Base-by-base conservation (phyloP, 2,797 vertebrate genomes). In the Petrocephalus schoutedeni region DNA sequence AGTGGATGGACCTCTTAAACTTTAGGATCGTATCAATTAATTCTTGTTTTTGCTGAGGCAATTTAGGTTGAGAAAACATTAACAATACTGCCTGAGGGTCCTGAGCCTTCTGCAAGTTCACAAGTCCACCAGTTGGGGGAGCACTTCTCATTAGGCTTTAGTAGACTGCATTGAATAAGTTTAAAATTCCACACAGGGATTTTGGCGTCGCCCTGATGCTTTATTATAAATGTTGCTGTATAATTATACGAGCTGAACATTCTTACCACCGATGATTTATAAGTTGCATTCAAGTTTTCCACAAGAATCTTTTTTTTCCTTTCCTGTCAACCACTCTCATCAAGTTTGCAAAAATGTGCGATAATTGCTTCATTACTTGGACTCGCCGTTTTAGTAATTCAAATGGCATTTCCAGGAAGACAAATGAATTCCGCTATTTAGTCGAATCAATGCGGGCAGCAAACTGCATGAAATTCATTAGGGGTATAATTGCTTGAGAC, bases 391-490 rank as follows among this genome's bases (percentile, higher is more conserved):
- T 59, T 21, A 28, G 21, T 83, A 23, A 89, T 86, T 89, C 49
- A 32, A 74, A 71, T 67, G 51, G 53, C 10, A 74, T 74, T 82
- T 85, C 12, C 86, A 87, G 88, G 71, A 86, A 89, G 80, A 89
- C 49, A 74, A 87, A 88, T 87, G 19, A 56, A 77, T 82, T 86
- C 14, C 36, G 28, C 77, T 89, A 82, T 86, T 90, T 57, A 86
- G 53, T 87, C 51, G 86, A 51, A 88, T 85, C 86, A 86, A 84
- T 87, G 74, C 56, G 12, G 74, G 32, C 86, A 51, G 28, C 80
- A 87, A 77, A 85, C 36, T 41, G 41, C 45, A 53, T 51, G 45
- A 51, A 90, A 89, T 90, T 80, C 74, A 88, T 88, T 88, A 85
- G 56, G 80, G 36, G 23, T 67, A 41, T 87, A 89, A 90, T 88